phyloP scores from a whole-genome alignment of 2,797 vertebrate species.

The Hyperoplus immaculatus region DNA sequence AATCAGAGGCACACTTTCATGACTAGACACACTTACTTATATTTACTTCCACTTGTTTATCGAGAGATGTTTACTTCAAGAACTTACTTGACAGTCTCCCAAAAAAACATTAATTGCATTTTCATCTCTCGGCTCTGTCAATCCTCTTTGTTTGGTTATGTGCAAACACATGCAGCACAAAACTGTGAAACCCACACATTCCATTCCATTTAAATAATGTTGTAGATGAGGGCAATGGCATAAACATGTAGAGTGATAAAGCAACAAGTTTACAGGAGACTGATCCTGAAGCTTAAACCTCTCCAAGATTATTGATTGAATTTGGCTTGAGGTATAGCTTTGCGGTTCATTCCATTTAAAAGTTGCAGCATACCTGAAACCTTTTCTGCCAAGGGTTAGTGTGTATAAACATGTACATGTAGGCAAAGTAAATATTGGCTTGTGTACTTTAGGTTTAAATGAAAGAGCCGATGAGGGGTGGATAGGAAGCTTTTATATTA shows the following conservation, averaged over 20 bases:
- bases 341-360: not conserved
- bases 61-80: slow-evolving; percentile 6
- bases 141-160: slow-evolving; percentile 4
- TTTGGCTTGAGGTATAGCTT: not conserved
- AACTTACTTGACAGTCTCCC: not conserved
- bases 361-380: not conserved
- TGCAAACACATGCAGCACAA: not conserved
- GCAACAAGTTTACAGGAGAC: not conserved
- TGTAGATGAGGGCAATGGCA: not conserved
- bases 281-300: not conserved
- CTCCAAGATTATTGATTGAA: not conserved
- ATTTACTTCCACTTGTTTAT: not conserved
- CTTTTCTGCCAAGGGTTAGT: not conserved
- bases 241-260: not conserved
- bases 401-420: not conserved
- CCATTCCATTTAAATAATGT: not conserved
- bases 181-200: slow-evolving; percentile 1
- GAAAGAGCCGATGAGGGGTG: not conserved
- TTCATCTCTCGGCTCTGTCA: not conserved
- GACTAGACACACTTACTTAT: slow-evolving; percentile 22
- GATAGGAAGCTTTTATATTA: not conserved
- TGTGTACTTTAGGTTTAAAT: not conserved
- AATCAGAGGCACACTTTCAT: slow-evolving; percentile 8
- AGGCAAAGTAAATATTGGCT: not conserved
- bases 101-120: slow-evolving; percentile 1